Evolutionary conservation across 2,797 vertebrate genomes (phyloP).

Genomic region (Salmo trutta): DNA sequence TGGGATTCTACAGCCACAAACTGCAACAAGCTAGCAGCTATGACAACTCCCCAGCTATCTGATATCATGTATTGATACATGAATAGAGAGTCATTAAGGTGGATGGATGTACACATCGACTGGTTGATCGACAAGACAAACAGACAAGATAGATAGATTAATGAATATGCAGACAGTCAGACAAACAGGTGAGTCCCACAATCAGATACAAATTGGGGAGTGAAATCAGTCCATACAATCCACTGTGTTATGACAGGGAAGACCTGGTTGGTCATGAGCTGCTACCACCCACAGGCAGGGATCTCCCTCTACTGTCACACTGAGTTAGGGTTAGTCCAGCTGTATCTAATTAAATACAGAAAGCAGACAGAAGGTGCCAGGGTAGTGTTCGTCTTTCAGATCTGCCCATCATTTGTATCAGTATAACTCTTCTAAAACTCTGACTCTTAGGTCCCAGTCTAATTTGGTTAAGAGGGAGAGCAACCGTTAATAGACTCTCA

Average conservation of each 20-base stretch:
- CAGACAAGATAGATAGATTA: not conserved
- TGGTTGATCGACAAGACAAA: not conserved
- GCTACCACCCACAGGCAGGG: conserved; percentile 47
- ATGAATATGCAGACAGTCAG: not conserved
- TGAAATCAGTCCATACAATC: not conserved
- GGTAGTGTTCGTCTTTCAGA: conserved; percentile 59
- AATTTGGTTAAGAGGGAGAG: conserved; percentile 58
- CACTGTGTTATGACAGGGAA: conserved; percentile 27
- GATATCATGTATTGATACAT: not conserved
- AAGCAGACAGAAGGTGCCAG: conserved; percentile 63
- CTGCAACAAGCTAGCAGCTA: not conserved
- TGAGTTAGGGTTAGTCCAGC: conserved; percentile 55
- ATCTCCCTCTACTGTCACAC: conserved; percentile 56
- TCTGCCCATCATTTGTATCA: conserved; percentile 59
- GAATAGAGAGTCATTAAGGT: not conserved
- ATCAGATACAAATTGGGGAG: not conserved
- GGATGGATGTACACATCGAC: not conserved
- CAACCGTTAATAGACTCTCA: conserved; percentile 48
- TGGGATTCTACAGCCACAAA: not conserved
- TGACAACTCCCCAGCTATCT: not conserved
- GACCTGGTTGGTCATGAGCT: conserved; percentile 20
- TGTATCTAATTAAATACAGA: conserved; percentile 60
- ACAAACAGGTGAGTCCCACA: not conserved
- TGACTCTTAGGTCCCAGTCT: conserved; percentile 7
- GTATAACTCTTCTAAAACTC: conserved; percentile 34